Base-by-base conservation (phyloP, 2,888 invertebrate species). In the Ormia ochracea region DNA sequence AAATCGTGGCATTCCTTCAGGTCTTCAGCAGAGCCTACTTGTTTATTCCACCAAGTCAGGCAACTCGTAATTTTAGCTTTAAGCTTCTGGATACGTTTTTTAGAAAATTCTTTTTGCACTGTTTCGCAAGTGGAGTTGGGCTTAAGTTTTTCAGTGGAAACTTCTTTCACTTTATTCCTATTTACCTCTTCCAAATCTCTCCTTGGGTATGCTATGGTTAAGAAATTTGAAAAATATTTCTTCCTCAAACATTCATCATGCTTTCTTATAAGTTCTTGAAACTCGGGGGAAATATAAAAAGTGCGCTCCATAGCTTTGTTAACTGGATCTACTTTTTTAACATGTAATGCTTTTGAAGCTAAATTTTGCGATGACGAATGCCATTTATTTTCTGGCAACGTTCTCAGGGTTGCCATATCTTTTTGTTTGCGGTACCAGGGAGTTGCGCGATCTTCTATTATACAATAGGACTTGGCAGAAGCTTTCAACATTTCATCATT, bases 221-320 rank as follows among this genome's bases (percentile, higher is more conserved):
- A 31, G 14, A 26, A 17, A 50, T 45, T 48, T 14, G 68, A 54
- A 14, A 12, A n/a, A 43, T 36, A 63, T 69, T 75, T 84, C 81
- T 14, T 65, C 48, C 31, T 43, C 23, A 75, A 19, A 6, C 31
- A 12, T 4, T 83, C 81, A 69, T 88, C 86, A 73, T 87, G 84
- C 52, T 74, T 59, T 43, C 83, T 79, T 12, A 88, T 82, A 21
- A 87, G 73, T 4, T 78, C 19, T 3, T 82, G 82, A 45, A 87
- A 87, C 48, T 87, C 86, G 0, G 86, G 85, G 1, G 87, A 87
- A 6, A 87, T 86, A 56, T 73, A 73, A 7, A 17, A 19, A 3
- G 21, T 2, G 1, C 14, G 19, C 17, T 36, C 17, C n/a, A 31
- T 38, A 5, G 38, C 21, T 23, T 58, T 26, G 7, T n/a, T 14